Evolutionary conservation across 2,888 invertebrate species (phyloP).

Genomic region (Cataglyphis altisquamis): DNA sequence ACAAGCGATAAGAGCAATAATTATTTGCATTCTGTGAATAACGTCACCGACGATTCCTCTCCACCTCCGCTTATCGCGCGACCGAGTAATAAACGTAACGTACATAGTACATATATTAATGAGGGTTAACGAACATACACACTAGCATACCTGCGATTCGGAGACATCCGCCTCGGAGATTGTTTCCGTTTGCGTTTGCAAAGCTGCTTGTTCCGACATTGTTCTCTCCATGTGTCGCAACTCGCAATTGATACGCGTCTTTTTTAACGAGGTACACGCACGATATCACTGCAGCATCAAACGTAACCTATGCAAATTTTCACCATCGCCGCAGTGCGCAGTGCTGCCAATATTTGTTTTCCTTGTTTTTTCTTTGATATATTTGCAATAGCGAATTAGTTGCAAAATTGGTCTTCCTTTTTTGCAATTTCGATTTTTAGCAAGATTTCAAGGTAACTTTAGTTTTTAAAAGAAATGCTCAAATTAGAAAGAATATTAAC

Average conservation of each 20-base stretch:
- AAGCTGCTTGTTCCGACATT: slow-evolving; percentile 80
- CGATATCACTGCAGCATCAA: slow-evolving; percentile 17
- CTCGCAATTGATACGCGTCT: background rate
- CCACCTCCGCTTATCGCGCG: background rate
- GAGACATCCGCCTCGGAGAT: slow-evolving; percentile 79
- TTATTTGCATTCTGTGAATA: background rate
- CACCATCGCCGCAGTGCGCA: slow-evolving; percentile 11
- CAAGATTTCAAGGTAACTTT: background rate
- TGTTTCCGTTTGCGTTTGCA: slow-evolving; percentile 83
- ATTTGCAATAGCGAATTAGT: background rate
- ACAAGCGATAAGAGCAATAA: background rate
- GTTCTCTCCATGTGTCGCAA: slow-evolving; percentile 75
- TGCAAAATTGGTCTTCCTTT: background rate
- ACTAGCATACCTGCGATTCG: slow-evolving; percentile 83
- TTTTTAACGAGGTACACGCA: background rate
- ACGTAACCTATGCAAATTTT: background rate
- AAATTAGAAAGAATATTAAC: background rate
- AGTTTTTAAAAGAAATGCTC: background rate
- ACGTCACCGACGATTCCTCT: slow-evolving; percentile 4
- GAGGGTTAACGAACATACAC: slow-evolving; percentile 44
- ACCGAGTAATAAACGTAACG: background rate
- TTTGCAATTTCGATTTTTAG: background rate
- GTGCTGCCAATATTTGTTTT: slow-evolving; percentile 10
- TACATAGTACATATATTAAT: background rate
- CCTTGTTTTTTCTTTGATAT: background rate